phyloP scores from a whole-genome alignment of 1,140 invertebrate genomes.

The Prorops nasuta region DNA sequence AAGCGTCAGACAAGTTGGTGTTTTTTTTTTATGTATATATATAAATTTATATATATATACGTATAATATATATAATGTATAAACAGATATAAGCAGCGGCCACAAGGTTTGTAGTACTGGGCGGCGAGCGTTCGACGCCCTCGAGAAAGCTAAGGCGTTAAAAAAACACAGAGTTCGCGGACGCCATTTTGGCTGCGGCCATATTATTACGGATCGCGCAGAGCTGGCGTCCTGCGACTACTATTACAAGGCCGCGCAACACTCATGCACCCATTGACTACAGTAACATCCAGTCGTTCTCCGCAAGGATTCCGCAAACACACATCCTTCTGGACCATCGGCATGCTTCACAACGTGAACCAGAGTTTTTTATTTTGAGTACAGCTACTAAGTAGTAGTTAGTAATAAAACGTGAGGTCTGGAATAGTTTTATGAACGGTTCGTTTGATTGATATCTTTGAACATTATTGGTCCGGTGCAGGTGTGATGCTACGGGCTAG shows the following conservation, averaged over 20 bases:
- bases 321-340: too few species aligned
- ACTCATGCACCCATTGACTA: constrained; percentile 41
- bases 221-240: constrained; percentile 17
- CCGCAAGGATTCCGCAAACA: too few species aligned
- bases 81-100: constrained; percentile 28
- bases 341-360: too few species aligned
- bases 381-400: constrained; percentile 2
- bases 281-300: too few species aligned
- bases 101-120: constrained; percentile 24
- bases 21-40: background rate
- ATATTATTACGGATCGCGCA: too few species aligned
- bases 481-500: too few species aligned
- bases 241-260: constrained; percentile 30
- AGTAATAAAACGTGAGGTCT: too few species aligned
- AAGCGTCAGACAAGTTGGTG: too few species aligned
- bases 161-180: constrained; percentile 3
- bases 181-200: too few species aligned
- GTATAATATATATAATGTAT: background rate
- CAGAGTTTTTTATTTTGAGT: background rate
- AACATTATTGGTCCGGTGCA: too few species aligned
- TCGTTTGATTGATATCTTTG: too few species aligned
- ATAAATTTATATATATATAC: constrained; percentile 14
- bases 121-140: constrained; percentile 24
- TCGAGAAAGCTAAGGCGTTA: background rate
- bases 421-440: too few species aligned